A percentile compares a stretch with the other conserved stretches of the same genome.
Evolutionary conservation across 2,888 invertebrate genomes (phyloP).

Genomic region (Drosophila quinaria): DNA sequence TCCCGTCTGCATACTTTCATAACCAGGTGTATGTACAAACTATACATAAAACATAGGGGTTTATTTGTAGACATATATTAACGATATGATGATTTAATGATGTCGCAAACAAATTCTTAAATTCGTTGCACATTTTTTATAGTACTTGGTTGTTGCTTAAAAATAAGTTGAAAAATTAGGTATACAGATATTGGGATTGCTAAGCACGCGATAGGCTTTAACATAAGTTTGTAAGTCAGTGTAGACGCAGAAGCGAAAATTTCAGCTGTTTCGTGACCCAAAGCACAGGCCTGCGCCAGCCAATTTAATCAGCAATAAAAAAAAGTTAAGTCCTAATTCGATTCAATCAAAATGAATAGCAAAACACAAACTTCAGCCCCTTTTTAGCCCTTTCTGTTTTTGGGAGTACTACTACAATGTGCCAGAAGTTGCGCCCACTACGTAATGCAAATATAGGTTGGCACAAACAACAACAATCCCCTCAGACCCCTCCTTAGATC

Average conservation of each 20-base stretch:
- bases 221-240: constrained; percentile 19
- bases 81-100: constrained; percentile 4
- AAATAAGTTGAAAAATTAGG: constrained; percentile 16
- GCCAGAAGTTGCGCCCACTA: constrained; percentile 37
- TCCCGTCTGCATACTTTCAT: constrained; percentile 57
- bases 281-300: constrained; percentile 61
- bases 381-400: neutral
- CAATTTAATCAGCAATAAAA: constrained; percentile 80
- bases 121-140: constrained; percentile 14
- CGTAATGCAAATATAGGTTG: constrained; percentile 62
- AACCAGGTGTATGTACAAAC: constrained; percentile 50
- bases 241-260: constrained; percentile 28
- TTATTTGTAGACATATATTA: neutral
- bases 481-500: constrained; percentile 15
- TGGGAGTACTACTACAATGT: neutral
- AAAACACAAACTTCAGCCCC: constrained; percentile 43
- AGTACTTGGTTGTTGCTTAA: constrained; percentile 13
- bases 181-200: constrained; percentile 1
- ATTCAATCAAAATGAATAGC: constrained; percentile 80
- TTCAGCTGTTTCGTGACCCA: constrained; percentile 58
- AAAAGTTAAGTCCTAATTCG: constrained; percentile 80
- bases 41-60: constrained; percentile 3
- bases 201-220: constrained; percentile 54
- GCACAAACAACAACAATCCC: constrained; percentile 48
- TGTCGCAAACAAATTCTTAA: constrained; percentile 3